Conservation (phyloP, 2,888 invertebrate genomes). For the Erannis defoliaria region DNA sequence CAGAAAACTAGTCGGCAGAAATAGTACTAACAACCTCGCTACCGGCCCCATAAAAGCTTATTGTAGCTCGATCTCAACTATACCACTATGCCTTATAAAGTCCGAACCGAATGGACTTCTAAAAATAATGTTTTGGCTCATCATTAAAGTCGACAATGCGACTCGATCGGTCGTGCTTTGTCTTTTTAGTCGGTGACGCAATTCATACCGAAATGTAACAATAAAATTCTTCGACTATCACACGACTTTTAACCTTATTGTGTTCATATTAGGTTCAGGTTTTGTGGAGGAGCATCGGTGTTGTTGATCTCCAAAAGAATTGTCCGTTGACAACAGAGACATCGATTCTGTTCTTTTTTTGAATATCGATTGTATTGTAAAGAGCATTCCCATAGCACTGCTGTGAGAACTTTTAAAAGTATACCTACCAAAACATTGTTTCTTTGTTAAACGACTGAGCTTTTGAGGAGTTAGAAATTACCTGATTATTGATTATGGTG, state of each 20-base stretch:
- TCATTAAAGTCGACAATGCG: conserved; percentile 77
- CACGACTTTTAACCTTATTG: conserved; percentile 51
- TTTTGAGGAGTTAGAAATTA: not conserved
- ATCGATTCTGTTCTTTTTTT: conserved; percentile 83
- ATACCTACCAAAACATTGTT: conserved; percentile 43
- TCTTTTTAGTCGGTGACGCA: conserved; percentile 85
- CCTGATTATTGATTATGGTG: too few species aligned
- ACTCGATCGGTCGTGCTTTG: conserved; percentile 79
- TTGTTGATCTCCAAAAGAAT: conserved; percentile 79
- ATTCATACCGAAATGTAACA: conserved; percentile 80
- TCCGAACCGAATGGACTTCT: conserved; percentile 59
- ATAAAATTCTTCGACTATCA: conserved; percentile 60
- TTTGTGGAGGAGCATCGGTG: conserved; percentile 40
- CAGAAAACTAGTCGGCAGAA: conserved; percentile 37
- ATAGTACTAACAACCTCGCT: conserved; percentile 58
- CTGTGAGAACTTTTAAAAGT: conserved; percentile 78
- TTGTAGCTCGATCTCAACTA: conserved; percentile 58
- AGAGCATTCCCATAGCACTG: conserved; percentile 81
- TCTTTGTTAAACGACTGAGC: not conserved
- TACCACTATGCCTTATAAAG: conserved; percentile 68
- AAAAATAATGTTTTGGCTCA: conserved; percentile 84
- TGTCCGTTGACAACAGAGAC: conserved; percentile 85
- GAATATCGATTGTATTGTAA: conserved; percentile 86
- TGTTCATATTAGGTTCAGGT: conserved; percentile 47
- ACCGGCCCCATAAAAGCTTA: conserved; percentile 75